phyloP scores from a whole-genome alignment of 2,888 invertebrate genomes.

The Chesias legatella region DNA sequence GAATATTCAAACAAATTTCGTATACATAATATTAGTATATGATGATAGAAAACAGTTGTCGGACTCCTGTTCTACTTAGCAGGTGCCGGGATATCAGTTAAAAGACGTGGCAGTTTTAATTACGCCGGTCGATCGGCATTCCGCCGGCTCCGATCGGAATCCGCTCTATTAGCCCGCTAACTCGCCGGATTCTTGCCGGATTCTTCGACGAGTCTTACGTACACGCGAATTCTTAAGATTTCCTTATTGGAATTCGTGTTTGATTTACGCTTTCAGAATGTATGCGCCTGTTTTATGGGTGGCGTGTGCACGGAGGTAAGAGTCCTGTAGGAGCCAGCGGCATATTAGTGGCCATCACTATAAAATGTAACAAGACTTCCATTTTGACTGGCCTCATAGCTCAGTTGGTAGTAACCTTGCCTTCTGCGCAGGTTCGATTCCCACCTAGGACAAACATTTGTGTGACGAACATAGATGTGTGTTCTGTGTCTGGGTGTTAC shows the following conservation, averaged over 20 bases:
- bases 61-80: constrained; percentile 8
- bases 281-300: constrained; percentile 4
- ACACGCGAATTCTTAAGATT: constrained; percentile 17
- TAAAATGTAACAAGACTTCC: too few relatives aligned
- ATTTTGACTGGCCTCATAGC: too few relatives aligned
- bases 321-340: too few relatives aligned
- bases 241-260: constrained; percentile 18
- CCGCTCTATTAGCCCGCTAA: constrained; percentile 60
- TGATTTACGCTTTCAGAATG: constrained; percentile 8
- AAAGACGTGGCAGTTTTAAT: constrained; percentile 68
- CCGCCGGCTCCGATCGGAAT: constrained; percentile 58
- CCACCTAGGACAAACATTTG: too few relatives aligned
- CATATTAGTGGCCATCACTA: too few relatives aligned
- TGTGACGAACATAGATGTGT: too few relatives aligned
- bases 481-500: too few relatives aligned
- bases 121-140: constrained; percentile 63
- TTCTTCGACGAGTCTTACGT: constrained; percentile 42
- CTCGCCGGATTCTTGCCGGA: constrained; percentile 49
- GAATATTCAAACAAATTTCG: too few relatives aligned
- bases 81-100: constrained; percentile 44
- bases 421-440: too few relatives aligned
- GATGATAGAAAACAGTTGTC: constrained; percentile 1
- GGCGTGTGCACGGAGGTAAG: too few relatives aligned
- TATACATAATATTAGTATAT: background rate
- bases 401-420: too few relatives aligned